Percentiles rank a stretch among this genome's conserved stretches.
These are phyloP conservation scores for Halichoerus grypus DNA, from an alignment of 2,113 vertebrate species.

Conservation along the genomic window DNA sequence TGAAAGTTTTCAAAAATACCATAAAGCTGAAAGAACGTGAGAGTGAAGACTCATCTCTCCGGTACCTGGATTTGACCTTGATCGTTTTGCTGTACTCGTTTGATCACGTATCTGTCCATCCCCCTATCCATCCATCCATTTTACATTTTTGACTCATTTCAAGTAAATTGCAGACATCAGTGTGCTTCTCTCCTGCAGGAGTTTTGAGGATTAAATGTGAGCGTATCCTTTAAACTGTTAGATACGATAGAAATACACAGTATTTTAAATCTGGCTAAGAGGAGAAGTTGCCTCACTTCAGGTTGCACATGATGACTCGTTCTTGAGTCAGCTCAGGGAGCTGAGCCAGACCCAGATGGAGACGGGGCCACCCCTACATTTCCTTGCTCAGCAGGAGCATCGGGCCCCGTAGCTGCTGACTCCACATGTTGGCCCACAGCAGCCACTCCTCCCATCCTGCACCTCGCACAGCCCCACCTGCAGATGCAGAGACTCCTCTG, in stretches of 20 bases:
- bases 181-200: not conserved
- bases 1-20: not conserved
- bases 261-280: not conserved
- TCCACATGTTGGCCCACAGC: not conserved
- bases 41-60: not conserved
- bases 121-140: not conserved
- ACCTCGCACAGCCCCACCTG: not conserved
- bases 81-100: not conserved
- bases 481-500: not conserved
- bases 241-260: not conserved
- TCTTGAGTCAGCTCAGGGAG: slow-evolving; percentile 48
- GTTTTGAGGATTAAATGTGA: not conserved
- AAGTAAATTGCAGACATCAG: not conserved
- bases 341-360: not conserved
- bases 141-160: not conserved
- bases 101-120: not conserved
- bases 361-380: not conserved
- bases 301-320: not conserved
- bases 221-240: not conserved
- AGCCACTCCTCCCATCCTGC: not conserved
- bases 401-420: not conserved
- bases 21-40: not conserved
- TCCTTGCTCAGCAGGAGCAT: slow-evolving; percentile 9
- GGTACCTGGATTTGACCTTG: not conserved
- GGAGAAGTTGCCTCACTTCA: not conserved